Evolutionary conservation across 2,797 vertebrate genomes (phyloP).

Genomic region (Muscicapa comitata): DNA sequence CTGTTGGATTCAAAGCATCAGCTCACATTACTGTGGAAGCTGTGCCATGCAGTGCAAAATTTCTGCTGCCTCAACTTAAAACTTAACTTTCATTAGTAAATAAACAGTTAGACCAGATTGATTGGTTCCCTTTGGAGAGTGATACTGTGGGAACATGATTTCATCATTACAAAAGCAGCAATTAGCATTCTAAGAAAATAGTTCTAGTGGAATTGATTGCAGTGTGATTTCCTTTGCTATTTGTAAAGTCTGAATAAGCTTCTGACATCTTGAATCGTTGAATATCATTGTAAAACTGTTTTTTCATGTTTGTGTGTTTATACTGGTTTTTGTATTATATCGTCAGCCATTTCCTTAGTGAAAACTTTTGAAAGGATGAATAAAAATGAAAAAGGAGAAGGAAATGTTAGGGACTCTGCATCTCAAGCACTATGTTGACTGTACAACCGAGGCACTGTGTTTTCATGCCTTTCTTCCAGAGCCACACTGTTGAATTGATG

Average conservation of each 20-base stretch:
- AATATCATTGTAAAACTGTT: background rate
- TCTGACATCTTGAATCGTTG: background rate
- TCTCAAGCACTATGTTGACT: background rate
- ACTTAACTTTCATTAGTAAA: conserved; percentile 32
- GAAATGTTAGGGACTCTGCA: background rate
- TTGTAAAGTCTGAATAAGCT: background rate
- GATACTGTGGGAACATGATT: background rate
- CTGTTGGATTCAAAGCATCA: background rate
- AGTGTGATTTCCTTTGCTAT: background rate
- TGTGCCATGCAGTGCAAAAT: background rate
- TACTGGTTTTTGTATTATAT: background rate
- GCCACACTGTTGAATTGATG: background rate
- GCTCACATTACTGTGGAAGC: conserved; percentile 53
- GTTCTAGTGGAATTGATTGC: background rate
- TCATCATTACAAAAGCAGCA: background rate
- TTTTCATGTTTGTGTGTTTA: background rate
- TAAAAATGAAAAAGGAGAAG: background rate
- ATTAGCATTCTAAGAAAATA: background rate
- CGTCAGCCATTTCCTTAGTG: background rate
- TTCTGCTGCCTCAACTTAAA: background rate
- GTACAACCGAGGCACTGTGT: background rate
- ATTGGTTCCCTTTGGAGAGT: conserved; percentile 51
- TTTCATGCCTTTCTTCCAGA: background rate
- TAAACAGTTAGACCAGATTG: conserved; percentile 22
- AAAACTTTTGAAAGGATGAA: background rate